phyloP scores from a whole-genome alignment of 2,888 invertebrate species.

The Subacronicta megacephala region DNA sequence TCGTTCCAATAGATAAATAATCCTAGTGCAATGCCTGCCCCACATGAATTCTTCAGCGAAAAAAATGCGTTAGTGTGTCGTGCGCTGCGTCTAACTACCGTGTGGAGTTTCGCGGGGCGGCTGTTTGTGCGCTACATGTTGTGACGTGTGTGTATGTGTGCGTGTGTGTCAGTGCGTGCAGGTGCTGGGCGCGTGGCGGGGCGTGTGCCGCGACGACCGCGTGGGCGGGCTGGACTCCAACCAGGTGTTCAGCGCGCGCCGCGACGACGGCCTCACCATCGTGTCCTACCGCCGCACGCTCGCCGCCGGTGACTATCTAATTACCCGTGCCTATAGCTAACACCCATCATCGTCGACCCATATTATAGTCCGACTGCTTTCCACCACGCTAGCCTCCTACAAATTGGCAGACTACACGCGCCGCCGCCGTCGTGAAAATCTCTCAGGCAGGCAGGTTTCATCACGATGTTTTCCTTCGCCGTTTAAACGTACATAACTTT shows the following conservation, averaged over 20 bases:
- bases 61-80: constrained; percentile 4
- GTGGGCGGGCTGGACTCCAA: constrained; percentile 95
- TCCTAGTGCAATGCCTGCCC: not conserved
- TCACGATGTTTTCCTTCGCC: no score
- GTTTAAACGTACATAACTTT: no score
- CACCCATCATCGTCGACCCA: no score
- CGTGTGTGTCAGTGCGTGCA: constrained; percentile 95
- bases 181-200: constrained; percentile 95
- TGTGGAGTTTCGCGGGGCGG: not conserved
- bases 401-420: no score
- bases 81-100: not conserved
- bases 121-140: not conserved
- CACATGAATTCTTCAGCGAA: not conserved
- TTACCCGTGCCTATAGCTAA: no score
- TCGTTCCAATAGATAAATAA: no score
- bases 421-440: no score
- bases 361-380: no score
- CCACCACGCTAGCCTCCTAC: no score
- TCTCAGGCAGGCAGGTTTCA: no score
- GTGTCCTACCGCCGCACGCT: constrained; percentile 94
- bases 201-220: constrained; percentile 95
- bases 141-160: not conserved
- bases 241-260: constrained; percentile 93
- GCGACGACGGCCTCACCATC: constrained; percentile 93
- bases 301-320: constrained; percentile 92